Base-by-base conservation (phyloP, 2,888 invertebrate genomes). In the Drosophila acutilabella region DNA sequence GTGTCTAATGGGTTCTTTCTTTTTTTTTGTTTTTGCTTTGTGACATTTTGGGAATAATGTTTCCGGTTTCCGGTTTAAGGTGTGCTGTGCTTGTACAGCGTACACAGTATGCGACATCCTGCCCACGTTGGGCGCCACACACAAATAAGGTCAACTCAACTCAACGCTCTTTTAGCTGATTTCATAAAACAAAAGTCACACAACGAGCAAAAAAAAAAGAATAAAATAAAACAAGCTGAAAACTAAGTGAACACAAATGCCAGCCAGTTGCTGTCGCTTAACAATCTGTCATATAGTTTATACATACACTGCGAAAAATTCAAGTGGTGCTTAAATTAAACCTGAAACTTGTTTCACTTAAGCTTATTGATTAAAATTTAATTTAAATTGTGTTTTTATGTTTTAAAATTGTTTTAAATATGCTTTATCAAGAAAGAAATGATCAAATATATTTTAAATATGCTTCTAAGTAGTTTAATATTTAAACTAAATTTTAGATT, bases 21-120 rank as follows among this genome's bases (percentile, higher is more conserved):
- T 42, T 45, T 78, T 71, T 81, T 75, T 70, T 78, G 65, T 78
- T 82, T 72, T 86, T 87, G 83, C 38, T 45, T 56, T 88, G 88
- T 88, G 86, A 88, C 86, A 87, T 87, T 87, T 86, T 86, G 79
- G 84, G 86, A 84, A 87, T 86, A 86, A 88, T 88, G 86, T 87
- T 87, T 87, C 86, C 86, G 81, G 81, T 50, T 84, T 87, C 86
- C 86, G 86, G 87, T 88, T 87, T 82, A 87, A 87, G 86, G 86
- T 87, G 86, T 84, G 80, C 77, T 70, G 62, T 66, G 64, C 68
- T 51, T 64, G 54, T 58, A 56, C 41, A 56, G 41, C 58, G 42
- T 36, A 47, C 48, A 57, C 69, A 76, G 68, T 87, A 87, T 83
- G 80, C 71, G 88, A 87, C 89, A 88, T 83, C 81, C 81, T 83